Evolutionary conservation across 2,888 invertebrate genomes (phyloP), one percentile per base, ranked within the genome.

Genomic region (Noctua pronuba): DNA sequence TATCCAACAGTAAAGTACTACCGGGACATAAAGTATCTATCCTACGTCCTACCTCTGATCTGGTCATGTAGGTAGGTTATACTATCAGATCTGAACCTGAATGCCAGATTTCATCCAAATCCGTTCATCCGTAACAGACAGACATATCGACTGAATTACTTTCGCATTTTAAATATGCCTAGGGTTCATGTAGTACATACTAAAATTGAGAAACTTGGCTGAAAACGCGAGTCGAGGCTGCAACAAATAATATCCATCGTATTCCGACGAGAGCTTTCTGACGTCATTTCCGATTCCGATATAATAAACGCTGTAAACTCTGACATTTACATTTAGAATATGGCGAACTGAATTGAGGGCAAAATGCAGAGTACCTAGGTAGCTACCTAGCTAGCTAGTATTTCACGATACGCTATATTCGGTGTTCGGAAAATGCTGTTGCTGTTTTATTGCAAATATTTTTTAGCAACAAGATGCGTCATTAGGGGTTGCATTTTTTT

Each of bases 241-340:
- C 3, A 21, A 73, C n/a, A 44, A 73, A 73, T 55, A 72, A 44
- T 35, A 28, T 75, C 18, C 18, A 62, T 41, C 21, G 13, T 75
- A 21, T 75, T 75, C n/a, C 16, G 11, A 74, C 60, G 46, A 75
- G 46, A 75, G 49, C 49, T 62, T 62, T 41, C 11, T 80, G 67
- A 80, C 81, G 75, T 80, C 75, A 62, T 21, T 80, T 55, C 55
- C 75, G 31, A 78, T 71, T 62, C 28, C 70, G 41, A 78, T 78
- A 78, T n/a, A 49, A 58, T 69, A 52, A 24, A 62, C 74, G 38
- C 62, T 52, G 46, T 69, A 68, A 73, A 73, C 69, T 73, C 60
- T 55, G 65, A 46, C 70, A 75, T 71, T 71, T 62, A 58, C 70
- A 71, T 80, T 55, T 55, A n/a, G 46, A 64, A 78, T 55, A 68